Conservation (phyloP, 2,113 vertebrate genomes). For the Triplophysa dalaica region DNA sequence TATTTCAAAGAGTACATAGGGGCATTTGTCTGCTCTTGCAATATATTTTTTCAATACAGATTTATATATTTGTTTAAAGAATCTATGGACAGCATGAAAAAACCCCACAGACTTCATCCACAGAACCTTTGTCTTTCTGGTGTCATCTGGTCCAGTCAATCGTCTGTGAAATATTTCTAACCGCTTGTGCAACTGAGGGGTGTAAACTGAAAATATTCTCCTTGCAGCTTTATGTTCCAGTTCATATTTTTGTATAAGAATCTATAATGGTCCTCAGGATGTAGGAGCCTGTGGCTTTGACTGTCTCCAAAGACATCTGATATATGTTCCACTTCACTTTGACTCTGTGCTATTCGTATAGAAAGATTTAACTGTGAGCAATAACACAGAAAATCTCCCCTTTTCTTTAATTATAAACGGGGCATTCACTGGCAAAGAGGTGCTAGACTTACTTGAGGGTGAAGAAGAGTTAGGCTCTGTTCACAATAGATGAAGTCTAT, state of each 20-base stretch:
- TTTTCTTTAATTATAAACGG: conserved; percentile 45
- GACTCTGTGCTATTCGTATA: too few relatives aligned
- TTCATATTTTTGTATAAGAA: conserved; percentile 6
- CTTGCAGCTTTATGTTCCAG: conserved; percentile 33
- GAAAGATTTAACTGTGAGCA: conserved; percentile 14
- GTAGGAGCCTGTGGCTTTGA: neutral
- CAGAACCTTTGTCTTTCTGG: neutral
- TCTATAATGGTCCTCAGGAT: conserved; percentile 22
- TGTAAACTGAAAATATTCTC: conserved; percentile 28
- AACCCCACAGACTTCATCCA: neutral
- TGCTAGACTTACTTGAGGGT: conserved; percentile 12
- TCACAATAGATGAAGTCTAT: conserved; percentile 44
- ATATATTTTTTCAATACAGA: conserved; percentile 24
- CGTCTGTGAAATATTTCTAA: conserved; percentile 30
- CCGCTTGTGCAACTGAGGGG: conserved; percentile 24
- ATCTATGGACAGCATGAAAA: neutral
- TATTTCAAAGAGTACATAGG: conserved; percentile 38
- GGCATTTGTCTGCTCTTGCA: conserved; percentile 18
- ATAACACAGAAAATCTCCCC: conserved; percentile 13
- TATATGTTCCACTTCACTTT: neutral
- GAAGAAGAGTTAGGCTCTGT: conserved; percentile 7
- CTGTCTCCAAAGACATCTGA: conserved; percentile 33
- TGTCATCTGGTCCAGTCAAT: conserved; percentile 34
- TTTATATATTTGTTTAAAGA: conserved; percentile 23
- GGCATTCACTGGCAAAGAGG: neutral